A percentile compares a stretch with the other conserved stretches of the same genome.
phyloP scores from a whole-genome alignment of 2,797 vertebrate species.

The Sebastes elongatus region DNA sequence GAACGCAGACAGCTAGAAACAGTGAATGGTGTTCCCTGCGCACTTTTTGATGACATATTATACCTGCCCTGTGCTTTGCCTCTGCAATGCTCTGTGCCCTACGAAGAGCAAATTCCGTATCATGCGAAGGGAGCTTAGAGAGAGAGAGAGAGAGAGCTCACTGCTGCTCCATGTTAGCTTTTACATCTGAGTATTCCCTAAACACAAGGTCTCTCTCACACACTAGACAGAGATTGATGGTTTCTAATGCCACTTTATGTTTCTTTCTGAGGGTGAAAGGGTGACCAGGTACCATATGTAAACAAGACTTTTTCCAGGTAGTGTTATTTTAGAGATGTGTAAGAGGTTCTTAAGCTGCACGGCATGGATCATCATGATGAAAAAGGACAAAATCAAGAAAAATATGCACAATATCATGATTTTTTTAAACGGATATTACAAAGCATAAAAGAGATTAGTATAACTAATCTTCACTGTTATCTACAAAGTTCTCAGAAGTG shows the following conservation, averaged over 20 bases:
- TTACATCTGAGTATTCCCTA: constrained; percentile 16
- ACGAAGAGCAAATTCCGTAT: no score
- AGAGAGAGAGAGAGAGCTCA: not conserved
- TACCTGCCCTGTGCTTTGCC: no score
- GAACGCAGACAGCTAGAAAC: no score
- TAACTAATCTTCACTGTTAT: constrained; percentile 12
- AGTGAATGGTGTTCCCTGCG: no score
- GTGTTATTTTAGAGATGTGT: constrained; percentile 11
- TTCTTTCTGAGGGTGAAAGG: constrained; percentile 28
- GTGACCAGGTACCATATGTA: not conserved
- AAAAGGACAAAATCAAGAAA: not conserved
- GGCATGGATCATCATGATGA: not conserved
- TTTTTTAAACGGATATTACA: not conserved
- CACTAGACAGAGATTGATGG: constrained; percentile 48
- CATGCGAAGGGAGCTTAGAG: not conserved
- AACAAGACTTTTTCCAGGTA: constrained; percentile 12
- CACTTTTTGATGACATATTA: no score
- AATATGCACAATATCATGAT: not conserved
- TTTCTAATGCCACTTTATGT: constrained; percentile 45
- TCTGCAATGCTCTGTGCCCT: no score
- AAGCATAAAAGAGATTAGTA: not conserved
- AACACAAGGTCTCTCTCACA: constrained; percentile 43
- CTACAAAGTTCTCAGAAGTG: constrained; percentile 9
- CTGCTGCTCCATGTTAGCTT: constrained; percentile 1
- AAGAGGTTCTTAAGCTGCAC: not conserved